A percentile compares a stretch with the other conserved stretches of the same genome.
These are phyloP conservation scores for Tachysurus fulvidraco DNA, from an alignment of 2,113 vertebrate genomes.

Conservation along the genomic window DNA sequence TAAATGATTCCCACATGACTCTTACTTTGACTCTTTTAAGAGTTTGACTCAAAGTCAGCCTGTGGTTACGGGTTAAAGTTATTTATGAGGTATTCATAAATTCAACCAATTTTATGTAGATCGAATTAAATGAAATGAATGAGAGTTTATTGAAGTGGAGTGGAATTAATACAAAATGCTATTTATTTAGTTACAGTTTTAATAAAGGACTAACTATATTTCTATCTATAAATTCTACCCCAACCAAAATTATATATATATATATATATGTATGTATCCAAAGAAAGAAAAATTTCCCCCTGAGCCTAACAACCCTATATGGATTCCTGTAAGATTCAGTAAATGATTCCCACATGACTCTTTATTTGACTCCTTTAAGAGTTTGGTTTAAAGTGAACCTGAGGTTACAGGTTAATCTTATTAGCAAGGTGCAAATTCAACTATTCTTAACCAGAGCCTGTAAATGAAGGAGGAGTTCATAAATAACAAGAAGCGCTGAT, in stretches of 20 bases:
- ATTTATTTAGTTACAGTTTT: too few species aligned
- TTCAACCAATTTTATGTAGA: too few species aligned
- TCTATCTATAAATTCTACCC: too few species aligned
- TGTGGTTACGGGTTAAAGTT: too few species aligned
- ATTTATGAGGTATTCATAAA: too few species aligned
- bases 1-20: too few species aligned
- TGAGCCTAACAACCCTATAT: not conserved
- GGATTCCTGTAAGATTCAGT: not conserved
- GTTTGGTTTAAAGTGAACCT: not conserved
- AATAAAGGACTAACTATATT: too few species aligned
- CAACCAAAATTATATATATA: not conserved
- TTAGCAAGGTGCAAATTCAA: not conserved
- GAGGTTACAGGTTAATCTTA: not conserved
- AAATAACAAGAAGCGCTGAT: not conserved
- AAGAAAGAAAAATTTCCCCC: not conserved
- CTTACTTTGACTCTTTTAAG: too few species aligned
- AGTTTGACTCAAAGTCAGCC: too few species aligned
- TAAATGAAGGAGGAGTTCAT: not conserved
- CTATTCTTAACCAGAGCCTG: not conserved
- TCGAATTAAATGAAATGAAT: too few species aligned
- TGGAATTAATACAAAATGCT: not conserved
- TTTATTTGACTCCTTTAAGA: not conserved
- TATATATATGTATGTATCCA: not conserved
- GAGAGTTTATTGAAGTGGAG: too few species aligned
- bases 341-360: not conserved